Conservation (phyloP, 2,113 vertebrate genomes). For the Phylloscopus trochiloides region DNA sequence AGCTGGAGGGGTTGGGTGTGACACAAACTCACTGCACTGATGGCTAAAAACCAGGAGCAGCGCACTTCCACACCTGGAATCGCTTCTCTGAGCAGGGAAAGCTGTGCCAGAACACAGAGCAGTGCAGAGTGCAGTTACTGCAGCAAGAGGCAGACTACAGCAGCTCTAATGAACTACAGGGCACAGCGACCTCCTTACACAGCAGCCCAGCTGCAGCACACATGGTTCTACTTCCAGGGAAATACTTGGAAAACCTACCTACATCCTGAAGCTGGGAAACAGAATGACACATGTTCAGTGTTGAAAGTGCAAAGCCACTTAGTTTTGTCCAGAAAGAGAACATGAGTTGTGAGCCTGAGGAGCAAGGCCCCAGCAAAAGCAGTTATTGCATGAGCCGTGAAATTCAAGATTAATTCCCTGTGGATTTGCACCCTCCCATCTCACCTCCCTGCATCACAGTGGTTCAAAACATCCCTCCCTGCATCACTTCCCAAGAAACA, state of each 20-base stretch:
- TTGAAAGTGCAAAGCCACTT: background rate
- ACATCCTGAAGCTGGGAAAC: background rate
- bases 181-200: fast-evolving
- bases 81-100: background rate
- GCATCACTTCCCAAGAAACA: background rate
- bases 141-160: background rate
- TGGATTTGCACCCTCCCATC: background rate
- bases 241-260: background rate
- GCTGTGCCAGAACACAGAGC: background rate
- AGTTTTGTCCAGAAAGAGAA: background rate
- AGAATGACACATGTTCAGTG: background rate
- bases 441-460: fast-evolving
- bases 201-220: background rate
- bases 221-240: background rate
- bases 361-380: background rate
- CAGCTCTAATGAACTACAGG: background rate
- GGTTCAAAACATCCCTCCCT: background rate
- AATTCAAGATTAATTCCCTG: background rate
- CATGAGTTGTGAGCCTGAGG: fast-evolving
- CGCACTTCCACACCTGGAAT: background rate
- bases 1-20: fast-evolving
- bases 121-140: fast-evolving
- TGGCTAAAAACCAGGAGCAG: background rate
- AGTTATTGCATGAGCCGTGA: fast-evolving
- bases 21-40: background rate